phyloP scores from a whole-genome alignment of 2,888 invertebrate species.

The Andrena fulva region DNA sequence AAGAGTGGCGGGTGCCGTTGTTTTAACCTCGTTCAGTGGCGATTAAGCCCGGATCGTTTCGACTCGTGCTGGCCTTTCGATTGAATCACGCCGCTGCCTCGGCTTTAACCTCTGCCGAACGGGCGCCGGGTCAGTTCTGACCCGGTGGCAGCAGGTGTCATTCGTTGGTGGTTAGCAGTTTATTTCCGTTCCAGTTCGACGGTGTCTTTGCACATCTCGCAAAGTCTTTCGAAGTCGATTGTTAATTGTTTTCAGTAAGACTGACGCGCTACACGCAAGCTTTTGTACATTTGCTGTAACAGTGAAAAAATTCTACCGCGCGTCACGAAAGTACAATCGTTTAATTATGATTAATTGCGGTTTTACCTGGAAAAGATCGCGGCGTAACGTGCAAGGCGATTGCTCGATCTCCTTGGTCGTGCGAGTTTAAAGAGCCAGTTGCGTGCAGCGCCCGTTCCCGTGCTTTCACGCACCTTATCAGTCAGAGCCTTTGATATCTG shows the following conservation, averaged over 20 bases:
- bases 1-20: slow-evolving; percentile 59
- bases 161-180: too few relatives aligned
- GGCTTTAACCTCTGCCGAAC: neutral
- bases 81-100: neutral
- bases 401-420: slow-evolving; percentile 30
- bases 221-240: neutral
- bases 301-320: slow-evolving; percentile 14
- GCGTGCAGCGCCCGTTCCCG: slow-evolving; percentile 37
- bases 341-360: slow-evolving; percentile 55
- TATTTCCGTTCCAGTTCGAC: neutral
- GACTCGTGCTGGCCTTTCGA: slow-evolving; percentile 26
- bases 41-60: slow-evolving; percentile 39
- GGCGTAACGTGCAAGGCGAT: slow-evolving; percentile 25
- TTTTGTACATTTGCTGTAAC: neutral
- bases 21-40: slow-evolving; percentile 50
- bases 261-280: slow-evolving; percentile 10
- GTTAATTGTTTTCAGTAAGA: slow-evolving; percentile 11
- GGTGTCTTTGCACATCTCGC: neutral
- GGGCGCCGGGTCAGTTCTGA: too few relatives aligned
- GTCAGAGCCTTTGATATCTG: neutral
- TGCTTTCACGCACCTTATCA: slow-evolving; percentile 38
- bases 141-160: too few relatives aligned
- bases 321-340: slow-evolving; percentile 33
- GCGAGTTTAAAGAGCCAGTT: slow-evolving; percentile 42
- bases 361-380: slow-evolving; percentile 44